Evolutionary conservation across 1,140 invertebrate species (phyloP).

Genomic region (Argopecten irradians): DNA sequence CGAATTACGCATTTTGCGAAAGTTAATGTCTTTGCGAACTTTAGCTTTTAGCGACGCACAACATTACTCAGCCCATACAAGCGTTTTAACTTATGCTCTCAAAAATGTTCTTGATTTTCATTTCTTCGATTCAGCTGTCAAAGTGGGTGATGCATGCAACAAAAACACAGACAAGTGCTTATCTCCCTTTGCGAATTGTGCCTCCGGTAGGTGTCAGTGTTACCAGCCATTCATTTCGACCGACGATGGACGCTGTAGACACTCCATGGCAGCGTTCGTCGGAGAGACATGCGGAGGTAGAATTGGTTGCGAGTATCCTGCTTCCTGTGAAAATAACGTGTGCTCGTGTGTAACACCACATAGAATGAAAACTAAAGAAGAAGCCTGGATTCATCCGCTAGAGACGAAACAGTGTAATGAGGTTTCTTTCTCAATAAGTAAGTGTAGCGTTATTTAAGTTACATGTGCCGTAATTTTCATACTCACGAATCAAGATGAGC

Average conservation of each 20-base stretch:
- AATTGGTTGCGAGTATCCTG: constrained; percentile 9
- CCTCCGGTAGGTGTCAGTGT: background rate
- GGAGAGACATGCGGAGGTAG: background rate
- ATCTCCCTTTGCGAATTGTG: background rate
- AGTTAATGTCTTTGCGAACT: too few relatives aligned
- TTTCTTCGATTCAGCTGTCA: background rate
- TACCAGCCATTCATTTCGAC: background rate
- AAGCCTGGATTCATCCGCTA: background rate
- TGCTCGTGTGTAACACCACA: background rate
- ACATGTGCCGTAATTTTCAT: too few relatives aligned
- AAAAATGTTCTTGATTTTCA: too few relatives aligned
- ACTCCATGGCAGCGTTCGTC: background rate
- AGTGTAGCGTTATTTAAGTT: background rate
- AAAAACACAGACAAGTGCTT: background rate
- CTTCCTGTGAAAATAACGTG: background rate
- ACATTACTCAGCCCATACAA: too few relatives aligned
- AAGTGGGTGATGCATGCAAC: background rate
- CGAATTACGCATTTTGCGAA: too few relatives aligned
- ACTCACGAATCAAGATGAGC: too few relatives aligned
- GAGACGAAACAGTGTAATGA: background rate
- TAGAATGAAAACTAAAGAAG: background rate
- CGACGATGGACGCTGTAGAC: background rate
- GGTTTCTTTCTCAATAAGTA: background rate
- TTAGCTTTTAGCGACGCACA: too few relatives aligned
- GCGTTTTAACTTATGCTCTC: too few relatives aligned